These are phyloP conservation scores for Napeogenes sylphis DNA, from an alignment of 2,888 invertebrate genomes.

Conservation along the genomic window DNA sequence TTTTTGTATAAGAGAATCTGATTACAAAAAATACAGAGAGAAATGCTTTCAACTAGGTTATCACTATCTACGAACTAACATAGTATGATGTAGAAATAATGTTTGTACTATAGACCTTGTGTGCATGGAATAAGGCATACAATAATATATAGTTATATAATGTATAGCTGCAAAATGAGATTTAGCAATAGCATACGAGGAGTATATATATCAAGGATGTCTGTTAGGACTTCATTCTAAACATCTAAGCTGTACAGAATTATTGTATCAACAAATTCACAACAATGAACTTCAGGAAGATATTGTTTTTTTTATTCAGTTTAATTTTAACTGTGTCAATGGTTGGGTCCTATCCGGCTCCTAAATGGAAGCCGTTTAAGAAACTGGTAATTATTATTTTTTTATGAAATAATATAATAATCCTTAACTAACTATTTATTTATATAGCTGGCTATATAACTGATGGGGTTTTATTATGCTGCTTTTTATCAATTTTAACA, in stretches of 20 bases:
- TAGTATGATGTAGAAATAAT: too few species aligned
- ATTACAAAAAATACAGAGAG: background rate
- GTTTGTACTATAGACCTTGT: background rate
- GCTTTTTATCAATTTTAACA: too few species aligned
- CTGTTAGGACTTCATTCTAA: background rate
- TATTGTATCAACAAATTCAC: background rate
- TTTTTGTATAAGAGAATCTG: background rate
- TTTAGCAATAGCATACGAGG: too few species aligned
- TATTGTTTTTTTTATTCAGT: constrained; percentile 38
- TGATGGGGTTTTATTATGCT: too few species aligned
- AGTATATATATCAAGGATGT: background rate
- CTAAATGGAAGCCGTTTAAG: constrained; percentile 41
- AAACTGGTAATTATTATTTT: constrained; percentile 37
- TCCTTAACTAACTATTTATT: background rate
- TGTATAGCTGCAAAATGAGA: too few species aligned
- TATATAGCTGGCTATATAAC: too few species aligned
- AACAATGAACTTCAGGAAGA: constrained; percentile 9
- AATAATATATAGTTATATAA: too few species aligned
- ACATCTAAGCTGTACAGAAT: background rate
- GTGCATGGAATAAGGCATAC: background rate
- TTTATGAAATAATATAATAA: background rate
- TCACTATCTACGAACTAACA: too few species aligned
- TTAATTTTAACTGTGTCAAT: constrained; percentile 32
- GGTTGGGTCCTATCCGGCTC: constrained; percentile 37
- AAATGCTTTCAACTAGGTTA: constrained; percentile 3